Percentiles rank a stretch among this genome's conserved stretches.
Evolutionary conservation across 2,888 invertebrate species (phyloP).

Genomic region (Smittia aterrima): DNA sequence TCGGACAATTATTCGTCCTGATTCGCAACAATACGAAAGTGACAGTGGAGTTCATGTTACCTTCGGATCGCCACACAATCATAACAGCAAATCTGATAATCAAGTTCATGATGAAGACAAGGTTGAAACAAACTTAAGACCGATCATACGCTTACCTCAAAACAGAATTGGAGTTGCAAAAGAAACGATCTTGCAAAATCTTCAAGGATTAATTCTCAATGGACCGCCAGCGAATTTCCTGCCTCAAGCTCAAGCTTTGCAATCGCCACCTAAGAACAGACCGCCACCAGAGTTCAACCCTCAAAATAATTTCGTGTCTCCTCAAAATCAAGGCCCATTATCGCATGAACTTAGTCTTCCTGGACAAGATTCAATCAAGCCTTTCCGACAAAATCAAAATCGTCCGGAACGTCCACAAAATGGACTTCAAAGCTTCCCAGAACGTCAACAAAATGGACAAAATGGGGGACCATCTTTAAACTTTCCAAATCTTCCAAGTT

Average conservation of each 20-base stretch:
- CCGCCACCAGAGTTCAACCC: slow-evolving; percentile 35
- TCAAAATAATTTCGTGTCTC: slow-evolving; percentile 25
- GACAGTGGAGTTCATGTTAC: slow-evolving; percentile 79
- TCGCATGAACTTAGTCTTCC: slow-evolving; percentile 43
- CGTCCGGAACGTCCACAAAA: slow-evolving; percentile 44
- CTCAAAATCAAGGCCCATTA: slow-evolving; percentile 42
- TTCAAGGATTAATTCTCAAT: slow-evolving; percentile 28
- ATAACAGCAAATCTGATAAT: slow-evolving; percentile 53
- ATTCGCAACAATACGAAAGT: slow-evolving; percentile 79
- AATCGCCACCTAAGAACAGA: slow-evolving; percentile 6
- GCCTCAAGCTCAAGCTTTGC: slow-evolving; percentile 2
- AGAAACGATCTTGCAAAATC: slow-evolving; percentile 4
- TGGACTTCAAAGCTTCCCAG: too few relatives aligned
- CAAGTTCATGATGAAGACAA: slow-evolving; percentile 55
- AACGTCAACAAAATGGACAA: slow-evolving; percentile 43
- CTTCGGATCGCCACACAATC: slow-evolving; percentile 65
- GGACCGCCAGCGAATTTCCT: slow-evolving; percentile 25
- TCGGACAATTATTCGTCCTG: slow-evolving; percentile 80
- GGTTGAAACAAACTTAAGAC: slow-evolving; percentile 66
- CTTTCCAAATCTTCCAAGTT: not conserved
- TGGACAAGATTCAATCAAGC: slow-evolving; percentile 41
- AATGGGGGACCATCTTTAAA: slow-evolving; percentile 44
- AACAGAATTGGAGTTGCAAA: slow-evolving; percentile 21
- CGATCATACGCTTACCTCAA: slow-evolving; percentile 58
- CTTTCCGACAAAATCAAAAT: slow-evolving; percentile 44